Conservation (phyloP, 2,113 vertebrate genomes). For the Struthidea cinerea region DNA sequence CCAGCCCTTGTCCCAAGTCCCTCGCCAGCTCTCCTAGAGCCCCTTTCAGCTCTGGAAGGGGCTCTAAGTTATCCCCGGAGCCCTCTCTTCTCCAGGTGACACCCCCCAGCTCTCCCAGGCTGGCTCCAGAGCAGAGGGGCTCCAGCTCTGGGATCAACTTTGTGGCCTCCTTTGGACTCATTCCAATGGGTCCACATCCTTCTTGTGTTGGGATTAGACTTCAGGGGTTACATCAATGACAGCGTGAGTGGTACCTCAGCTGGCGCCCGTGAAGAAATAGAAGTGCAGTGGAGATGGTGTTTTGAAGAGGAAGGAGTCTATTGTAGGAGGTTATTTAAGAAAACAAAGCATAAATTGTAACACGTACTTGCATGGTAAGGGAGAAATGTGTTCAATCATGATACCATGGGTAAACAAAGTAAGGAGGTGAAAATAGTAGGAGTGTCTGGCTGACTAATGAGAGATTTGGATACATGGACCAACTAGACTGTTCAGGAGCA, state of each 20-base stretch:
- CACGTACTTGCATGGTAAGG: not conserved
- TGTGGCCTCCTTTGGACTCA: not conserved
- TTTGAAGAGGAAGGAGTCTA: not conserved
- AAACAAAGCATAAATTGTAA: slow-evolving; percentile 30
- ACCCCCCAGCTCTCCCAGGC: not conserved
- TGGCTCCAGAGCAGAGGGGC: not conserved
- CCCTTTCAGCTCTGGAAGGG: not conserved
- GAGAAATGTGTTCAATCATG: not conserved
- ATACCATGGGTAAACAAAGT: not conserved
- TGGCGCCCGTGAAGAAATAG: not conserved
- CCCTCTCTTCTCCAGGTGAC: not conserved
- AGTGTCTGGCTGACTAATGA: not conserved
- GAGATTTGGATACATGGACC: not conserved
- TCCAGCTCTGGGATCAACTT: not conserved
- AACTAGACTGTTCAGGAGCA: not conserved
- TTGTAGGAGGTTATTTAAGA: not conserved
- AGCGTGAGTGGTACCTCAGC: fast-evolving
- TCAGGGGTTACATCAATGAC: not conserved
- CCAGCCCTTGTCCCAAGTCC: not conserved
- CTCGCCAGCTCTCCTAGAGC: not conserved
- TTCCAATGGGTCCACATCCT: fast-evolving
- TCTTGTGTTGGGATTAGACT: not conserved
- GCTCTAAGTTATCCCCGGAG: fast-evolving
- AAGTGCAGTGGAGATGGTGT: not conserved
- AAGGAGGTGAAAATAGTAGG: not conserved